Evolutionary conservation across 2,797 vertebrate species (phyloP).

Genomic region (Sphenodon punctatus): DNA sequence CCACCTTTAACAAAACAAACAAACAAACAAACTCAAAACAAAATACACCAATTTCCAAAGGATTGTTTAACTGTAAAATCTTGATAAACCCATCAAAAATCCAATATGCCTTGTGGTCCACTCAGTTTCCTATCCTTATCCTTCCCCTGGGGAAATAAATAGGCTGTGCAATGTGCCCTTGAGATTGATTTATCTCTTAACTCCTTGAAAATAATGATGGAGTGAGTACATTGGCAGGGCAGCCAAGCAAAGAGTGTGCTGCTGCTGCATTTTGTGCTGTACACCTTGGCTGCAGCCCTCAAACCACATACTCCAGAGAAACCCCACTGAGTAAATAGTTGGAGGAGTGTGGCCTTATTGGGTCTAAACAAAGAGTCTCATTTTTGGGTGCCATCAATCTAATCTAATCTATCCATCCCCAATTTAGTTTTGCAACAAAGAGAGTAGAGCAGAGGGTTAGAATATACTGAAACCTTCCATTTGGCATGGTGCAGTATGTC

Average conservation of each 20-base stretch:
- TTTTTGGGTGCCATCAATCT: fast-evolving
- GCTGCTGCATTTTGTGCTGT: not conserved
- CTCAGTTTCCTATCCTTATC: not conserved
- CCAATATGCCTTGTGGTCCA: not conserved
- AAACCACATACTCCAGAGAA: too few relatives aligned
- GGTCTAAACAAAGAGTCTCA: not conserved
- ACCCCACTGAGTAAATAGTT: too few relatives aligned
- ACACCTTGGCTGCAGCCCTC: too few relatives aligned
- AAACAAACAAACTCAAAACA: not conserved
- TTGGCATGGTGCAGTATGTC: not conserved
- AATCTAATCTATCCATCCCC: not conserved
- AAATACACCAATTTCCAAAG: too few relatives aligned
- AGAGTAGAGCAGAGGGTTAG: not conserved
- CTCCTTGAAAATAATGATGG: conserved; percentile 9
- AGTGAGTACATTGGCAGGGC: not conserved
- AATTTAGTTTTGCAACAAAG: not conserved
- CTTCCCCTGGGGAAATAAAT: not conserved
- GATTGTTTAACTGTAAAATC: not conserved
- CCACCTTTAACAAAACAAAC: too few relatives aligned
- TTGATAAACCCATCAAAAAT: not conserved
- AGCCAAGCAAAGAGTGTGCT: not conserved
- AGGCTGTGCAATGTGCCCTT: not conserved
- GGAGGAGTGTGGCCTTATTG: too few relatives aligned
- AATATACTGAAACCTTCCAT: not conserved
- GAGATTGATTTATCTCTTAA: not conserved